Base-by-base conservation (phyloP, 2,113 vertebrate genomes). In the Hippopotamus amphibius region DNA sequence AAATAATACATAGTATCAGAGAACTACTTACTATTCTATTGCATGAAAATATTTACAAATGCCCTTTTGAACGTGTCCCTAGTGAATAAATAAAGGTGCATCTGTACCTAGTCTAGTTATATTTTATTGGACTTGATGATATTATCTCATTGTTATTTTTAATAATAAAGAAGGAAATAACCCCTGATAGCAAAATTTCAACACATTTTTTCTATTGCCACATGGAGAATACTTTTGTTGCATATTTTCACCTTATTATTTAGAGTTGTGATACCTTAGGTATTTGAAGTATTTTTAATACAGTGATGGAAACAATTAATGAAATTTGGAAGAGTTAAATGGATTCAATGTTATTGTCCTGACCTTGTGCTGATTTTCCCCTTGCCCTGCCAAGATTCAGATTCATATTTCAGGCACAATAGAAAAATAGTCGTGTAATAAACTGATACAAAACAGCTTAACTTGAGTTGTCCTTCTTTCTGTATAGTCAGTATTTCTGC, bases 1-100 rank as follows among this genome's bases (percentile, higher is more conserved):
- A 59, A 83, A 66, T 65, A 57, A 55, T 33, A 37, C 37, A 37
- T 37, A 76, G 55, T 83, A 28, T 48, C 43, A 68, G 37, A 66
- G 50, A 61, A 33, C 28, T 83, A 53, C 7, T 59, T 53, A 46
- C 77, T 61, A 74, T 83, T 69, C 93, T 90, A 53, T 41, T 61
- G 5, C 59, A 81, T 76, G 28, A 85, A 90, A 94, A 93, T 88
- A 22, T 68, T 89, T 76, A 61, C 48, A 86, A 76, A 79, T 41
- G 85, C 12, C 3, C 9, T 55, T 81, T 84, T 82, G 77, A 89
- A 50, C 76, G 5, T 72, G 1, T 72, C 2, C 89, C 30, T 82
- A 5, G 41, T 95, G 46, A 57, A 11, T 93, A 77, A 82, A 63
- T 68, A 37, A 79, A 77, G 7, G 3, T 81, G 17, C 9, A 68